Conservation (phyloP, 1,140 invertebrate species). For the Plutomurus gul region DNA sequence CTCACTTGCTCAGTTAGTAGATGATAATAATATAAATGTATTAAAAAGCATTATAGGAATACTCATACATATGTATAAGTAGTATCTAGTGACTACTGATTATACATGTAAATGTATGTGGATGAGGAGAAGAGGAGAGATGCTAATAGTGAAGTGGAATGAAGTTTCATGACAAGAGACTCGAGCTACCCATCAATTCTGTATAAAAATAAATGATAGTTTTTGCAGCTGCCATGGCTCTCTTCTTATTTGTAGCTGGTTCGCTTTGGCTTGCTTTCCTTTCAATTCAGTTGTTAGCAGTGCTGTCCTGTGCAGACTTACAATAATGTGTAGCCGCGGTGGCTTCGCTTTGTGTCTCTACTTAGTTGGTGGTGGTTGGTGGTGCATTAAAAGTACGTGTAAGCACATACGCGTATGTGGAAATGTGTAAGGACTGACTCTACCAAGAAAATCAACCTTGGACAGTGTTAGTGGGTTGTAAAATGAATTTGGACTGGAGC, state of each 20-base stretch:
- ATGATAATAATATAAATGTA: neutral
- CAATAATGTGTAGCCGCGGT: neutral
- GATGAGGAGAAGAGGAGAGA: neutral
- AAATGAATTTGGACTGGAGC: constrained; percentile 15
- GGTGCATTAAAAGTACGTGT: neutral
- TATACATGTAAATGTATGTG: constrained; percentile 10
- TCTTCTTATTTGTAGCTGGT: no score
- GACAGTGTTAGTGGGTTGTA: neutral
- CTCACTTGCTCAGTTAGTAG: neutral
- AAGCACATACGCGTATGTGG: no score
- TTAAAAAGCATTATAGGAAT: neutral
- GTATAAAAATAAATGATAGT: constrained; percentile 23
- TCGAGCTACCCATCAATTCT: constrained; percentile 10
- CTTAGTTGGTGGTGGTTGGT: neutral
- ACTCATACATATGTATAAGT: neutral
- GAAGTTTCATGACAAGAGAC: constrained; percentile 9
- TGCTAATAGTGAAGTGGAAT: neutral
- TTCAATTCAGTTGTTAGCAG: neutral
- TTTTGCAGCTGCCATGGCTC: neutral
- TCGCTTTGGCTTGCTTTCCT: neutral
- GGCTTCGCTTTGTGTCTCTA: no score
- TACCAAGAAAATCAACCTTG: no score
- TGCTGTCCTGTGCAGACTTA: neutral
- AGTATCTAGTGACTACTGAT: neutral
- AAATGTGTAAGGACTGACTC: no score